These are phyloP conservation scores for Drosophila rufa DNA, from an alignment of 1,140 invertebrate species.

Conservation along the genomic window DNA sequence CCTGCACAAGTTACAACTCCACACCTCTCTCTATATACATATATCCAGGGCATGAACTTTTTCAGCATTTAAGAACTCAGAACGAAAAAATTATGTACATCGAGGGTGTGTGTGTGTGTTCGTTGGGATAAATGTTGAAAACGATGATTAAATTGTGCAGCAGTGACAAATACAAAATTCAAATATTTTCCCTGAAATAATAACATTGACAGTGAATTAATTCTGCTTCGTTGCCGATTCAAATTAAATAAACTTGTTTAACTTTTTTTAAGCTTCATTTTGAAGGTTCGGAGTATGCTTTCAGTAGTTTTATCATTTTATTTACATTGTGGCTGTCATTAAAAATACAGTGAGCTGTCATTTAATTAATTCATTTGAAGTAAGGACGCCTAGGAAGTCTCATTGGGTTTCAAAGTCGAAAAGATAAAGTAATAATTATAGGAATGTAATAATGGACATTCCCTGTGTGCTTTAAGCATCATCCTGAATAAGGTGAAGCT, in stretches of 20 bases:
- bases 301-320: background rate
- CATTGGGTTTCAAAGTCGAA: too few relatives aligned
- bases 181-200: conserved; percentile 48
- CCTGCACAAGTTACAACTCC: conserved; percentile 19
- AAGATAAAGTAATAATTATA: too few relatives aligned
- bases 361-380: background rate
- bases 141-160: conserved; percentile 35
- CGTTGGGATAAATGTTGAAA: conserved; percentile 28
- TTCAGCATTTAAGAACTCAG: conserved; percentile 60
- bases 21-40: background rate
- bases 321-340: background rate
- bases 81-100: conserved; percentile 33
- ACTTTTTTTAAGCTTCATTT: background rate
- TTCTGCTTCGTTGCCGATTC: conserved; percentile 13
- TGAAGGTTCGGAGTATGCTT: background rate
- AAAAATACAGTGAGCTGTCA: background rate
- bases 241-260: conserved; percentile 36
- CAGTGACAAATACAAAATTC: conserved; percentile 43
- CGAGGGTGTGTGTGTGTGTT: background rate
- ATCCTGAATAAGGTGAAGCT: background rate
- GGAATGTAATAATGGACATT: too few relatives aligned
- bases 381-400: too few relatives aligned
- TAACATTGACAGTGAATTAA: conserved; percentile 34
- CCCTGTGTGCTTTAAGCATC: background rate
- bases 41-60: conserved; percentile 30